These are phyloP conservation scores for Thyatira batis DNA, from an alignment of 2,888 invertebrate species.

Conservation along the genomic window DNA sequence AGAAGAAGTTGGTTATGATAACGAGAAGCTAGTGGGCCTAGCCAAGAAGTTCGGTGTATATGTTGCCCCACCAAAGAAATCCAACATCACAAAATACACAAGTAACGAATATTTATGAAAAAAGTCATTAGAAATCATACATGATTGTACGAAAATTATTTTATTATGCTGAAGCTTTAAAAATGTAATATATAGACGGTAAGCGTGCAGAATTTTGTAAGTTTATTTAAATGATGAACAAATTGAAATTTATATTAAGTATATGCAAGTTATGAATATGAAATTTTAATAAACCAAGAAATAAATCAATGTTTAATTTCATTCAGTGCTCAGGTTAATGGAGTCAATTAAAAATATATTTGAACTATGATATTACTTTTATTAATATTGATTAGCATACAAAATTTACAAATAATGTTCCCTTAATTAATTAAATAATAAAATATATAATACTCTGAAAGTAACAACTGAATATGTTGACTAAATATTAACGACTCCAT, in stretches of 20 bases:
- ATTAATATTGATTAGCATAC: constrained; percentile 21
- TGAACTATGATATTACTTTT: constrained; percentile 37
- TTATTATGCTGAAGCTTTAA: constrained; percentile 81
- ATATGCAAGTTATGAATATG: constrained; percentile 77
- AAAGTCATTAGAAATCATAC: constrained; percentile 49
- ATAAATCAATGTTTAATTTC: constrained; percentile 60
- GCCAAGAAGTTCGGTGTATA: constrained; percentile 81
- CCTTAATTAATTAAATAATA: background rate
- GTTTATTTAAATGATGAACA: constrained; percentile 68
- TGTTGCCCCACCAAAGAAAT: constrained; percentile 80
- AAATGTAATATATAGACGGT: constrained; percentile 78
- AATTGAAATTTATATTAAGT: constrained; percentile 70
- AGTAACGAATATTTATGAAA: constrained; percentile 85
- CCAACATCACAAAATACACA: constrained; percentile 86
- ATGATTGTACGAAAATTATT: constrained; percentile 66
- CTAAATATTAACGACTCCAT: no score
- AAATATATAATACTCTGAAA: background rate
- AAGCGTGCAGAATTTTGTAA: constrained; percentile 79
- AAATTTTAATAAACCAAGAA: constrained; percentile 76
- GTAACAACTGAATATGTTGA: no score
- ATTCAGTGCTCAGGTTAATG: constrained; percentile 43
- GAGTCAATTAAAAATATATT: constrained; percentile 49
- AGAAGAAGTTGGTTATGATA: constrained; percentile 83
- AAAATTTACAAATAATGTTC: constrained; percentile 8
- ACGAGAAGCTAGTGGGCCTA: constrained; percentile 74